phyloP scores from a whole-genome alignment of 1,140 invertebrate species.

The Ladona fulva region DNA sequence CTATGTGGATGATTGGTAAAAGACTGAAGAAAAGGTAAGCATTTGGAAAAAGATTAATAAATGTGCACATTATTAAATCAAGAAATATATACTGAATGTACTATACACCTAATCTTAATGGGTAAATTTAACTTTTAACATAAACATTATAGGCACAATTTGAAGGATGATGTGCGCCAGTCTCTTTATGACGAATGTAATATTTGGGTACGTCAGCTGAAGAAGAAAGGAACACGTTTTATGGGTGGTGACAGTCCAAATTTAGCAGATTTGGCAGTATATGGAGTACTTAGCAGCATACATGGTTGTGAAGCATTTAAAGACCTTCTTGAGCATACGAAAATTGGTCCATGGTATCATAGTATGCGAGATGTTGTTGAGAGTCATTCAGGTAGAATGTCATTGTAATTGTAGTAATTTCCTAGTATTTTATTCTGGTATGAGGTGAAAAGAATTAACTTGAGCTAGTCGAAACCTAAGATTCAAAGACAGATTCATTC shows the following conservation, averaged over 20 bases:
- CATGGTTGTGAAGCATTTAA: conserved; percentile 89
- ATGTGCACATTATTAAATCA: too few relatives aligned
- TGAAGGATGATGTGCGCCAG: conserved; percentile 79
- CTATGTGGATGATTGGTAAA: conserved; percentile 91
- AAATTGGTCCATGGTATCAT: conserved; percentile 50
- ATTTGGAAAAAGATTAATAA: neutral
- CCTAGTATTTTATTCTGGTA: too few relatives aligned
- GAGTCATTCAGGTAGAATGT: conserved; percentile 37
- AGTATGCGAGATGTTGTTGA: conserved; percentile 42
- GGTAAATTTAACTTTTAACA: conserved; percentile 22
- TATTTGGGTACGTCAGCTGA: conserved; percentile 64
- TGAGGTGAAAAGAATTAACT: too few relatives aligned
- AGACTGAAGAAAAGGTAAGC: conserved; percentile 69
- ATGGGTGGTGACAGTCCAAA: conserved; percentile 84
- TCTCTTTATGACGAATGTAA: conserved; percentile 86
- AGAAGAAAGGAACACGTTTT: conserved; percentile 49
- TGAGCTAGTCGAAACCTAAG: too few relatives aligned
- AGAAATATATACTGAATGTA: too few relatives aligned
- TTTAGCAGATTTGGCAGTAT: conserved; percentile 88
- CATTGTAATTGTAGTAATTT: too few relatives aligned
- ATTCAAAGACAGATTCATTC: too few relatives aligned
- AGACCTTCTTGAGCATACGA: conserved; percentile 66
- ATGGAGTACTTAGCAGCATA: conserved; percentile 87
- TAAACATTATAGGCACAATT: conserved; percentile 63
- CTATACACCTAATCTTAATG: too few relatives aligned